phyloP scores from a whole-genome alignment of 1,140 invertebrate genomes.

The Gryon sp. region DNA sequence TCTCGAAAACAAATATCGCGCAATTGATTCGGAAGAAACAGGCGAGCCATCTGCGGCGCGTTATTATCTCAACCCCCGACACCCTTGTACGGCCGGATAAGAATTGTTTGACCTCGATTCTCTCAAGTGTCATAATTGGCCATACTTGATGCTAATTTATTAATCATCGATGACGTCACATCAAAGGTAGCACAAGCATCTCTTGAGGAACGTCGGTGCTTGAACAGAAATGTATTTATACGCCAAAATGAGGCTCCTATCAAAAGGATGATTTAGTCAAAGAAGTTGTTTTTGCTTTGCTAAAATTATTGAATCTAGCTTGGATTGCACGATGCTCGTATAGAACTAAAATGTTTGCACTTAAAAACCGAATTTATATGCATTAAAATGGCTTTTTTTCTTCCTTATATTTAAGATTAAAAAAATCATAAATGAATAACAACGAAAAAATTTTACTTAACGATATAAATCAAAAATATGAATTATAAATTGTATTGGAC shows the following conservation, averaged over 20 bases:
- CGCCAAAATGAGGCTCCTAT: neutral
- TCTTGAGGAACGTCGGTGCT: neutral
- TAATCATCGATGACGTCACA: slow-evolving; percentile 35
- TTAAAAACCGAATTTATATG: too few relatives aligned
- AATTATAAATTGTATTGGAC: too few relatives aligned
- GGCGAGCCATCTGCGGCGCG: slow-evolving; percentile 50
- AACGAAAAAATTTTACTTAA: too few relatives aligned
- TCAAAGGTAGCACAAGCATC: slow-evolving; percentile 25
- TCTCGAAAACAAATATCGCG: slow-evolving; percentile 21
- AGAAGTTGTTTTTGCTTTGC: slow-evolving; percentile 1
- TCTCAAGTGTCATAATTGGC: slow-evolving; percentile 41
- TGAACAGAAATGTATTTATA: slow-evolving; percentile 20
- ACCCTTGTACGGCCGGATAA: slow-evolving; percentile 1
- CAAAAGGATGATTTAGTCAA: slow-evolving; percentile 36
- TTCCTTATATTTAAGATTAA: too few relatives aligned
- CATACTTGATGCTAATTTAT: slow-evolving; percentile 45
- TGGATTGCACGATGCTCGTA: neutral
- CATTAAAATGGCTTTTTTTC: too few relatives aligned
- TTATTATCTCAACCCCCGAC: slow-evolving; percentile 34
- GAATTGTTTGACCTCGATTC: slow-evolving; percentile 37
- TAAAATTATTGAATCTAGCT: slow-evolving; percentile 17
- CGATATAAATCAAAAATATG: too few relatives aligned
- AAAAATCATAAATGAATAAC: too few relatives aligned
- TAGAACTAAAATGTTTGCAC: neutral
- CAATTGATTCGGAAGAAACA: slow-evolving; percentile 47